These are phyloP conservation scores for Agonopterix alstromeriana DNA, from an alignment of 2,888 invertebrate genomes.

Conservation along the genomic window DNA sequence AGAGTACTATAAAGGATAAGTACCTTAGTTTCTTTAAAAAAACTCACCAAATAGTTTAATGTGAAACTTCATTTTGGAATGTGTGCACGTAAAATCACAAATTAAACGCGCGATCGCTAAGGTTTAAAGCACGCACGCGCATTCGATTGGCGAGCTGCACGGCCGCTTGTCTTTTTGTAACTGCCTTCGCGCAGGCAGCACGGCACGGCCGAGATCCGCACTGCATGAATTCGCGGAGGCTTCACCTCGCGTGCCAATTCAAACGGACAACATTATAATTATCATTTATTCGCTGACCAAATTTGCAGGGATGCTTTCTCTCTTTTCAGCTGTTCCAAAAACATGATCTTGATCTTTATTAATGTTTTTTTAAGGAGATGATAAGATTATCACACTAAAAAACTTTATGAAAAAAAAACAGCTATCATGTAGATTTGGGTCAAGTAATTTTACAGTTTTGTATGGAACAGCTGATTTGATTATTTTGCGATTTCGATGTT, in stretches of 20 bases:
- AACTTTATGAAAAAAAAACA: too few relatives aligned
- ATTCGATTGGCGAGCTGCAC: constrained; percentile 42
- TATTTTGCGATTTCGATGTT: too few relatives aligned
- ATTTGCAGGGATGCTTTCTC: too few relatives aligned
- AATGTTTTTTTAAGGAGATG: too few relatives aligned
- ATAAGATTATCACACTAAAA: too few relatives aligned
- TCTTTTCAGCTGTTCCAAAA: too few relatives aligned
- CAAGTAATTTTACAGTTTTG: too few relatives aligned
- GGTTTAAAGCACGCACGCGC: constrained; percentile 17
- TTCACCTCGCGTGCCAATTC: constrained; percentile 48
- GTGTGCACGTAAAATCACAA: constrained; percentile 33
- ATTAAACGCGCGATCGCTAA: constrained; percentile 17
- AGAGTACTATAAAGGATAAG: too few relatives aligned
- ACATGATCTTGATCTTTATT: too few relatives aligned
- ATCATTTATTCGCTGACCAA: background rate
- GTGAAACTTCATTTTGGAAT: constrained; percentile 53
- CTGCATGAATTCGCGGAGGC: constrained; percentile 32
- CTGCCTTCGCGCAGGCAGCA: constrained; percentile 29
- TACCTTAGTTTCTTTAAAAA: background rate
- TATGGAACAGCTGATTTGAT: too few relatives aligned
- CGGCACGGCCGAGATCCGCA: constrained; percentile 28
- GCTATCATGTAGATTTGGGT: too few relatives aligned
- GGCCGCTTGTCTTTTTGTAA: constrained; percentile 52
- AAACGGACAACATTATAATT: constrained; percentile 14
- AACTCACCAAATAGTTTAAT: constrained; percentile 60